phyloP scores from a whole-genome alignment of 2,113 vertebrate genomes.

The Geococcyx californianus region DNA sequence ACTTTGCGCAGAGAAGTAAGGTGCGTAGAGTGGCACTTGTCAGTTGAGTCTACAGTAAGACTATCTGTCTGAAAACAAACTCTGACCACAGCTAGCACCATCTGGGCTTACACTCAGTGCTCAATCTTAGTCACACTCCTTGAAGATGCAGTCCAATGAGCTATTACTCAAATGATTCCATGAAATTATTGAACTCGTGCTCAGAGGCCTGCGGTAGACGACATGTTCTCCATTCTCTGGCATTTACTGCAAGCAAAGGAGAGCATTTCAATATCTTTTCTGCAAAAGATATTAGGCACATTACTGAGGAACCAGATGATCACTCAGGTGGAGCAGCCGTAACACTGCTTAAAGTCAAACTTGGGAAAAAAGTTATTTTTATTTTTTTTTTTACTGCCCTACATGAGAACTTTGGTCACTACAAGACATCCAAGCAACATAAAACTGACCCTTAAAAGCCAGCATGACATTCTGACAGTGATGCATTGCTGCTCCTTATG shows the following conservation, averaged over 20 bases:
- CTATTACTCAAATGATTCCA: background rate
- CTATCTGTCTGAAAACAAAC: background rate
- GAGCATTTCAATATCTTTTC: background rate
- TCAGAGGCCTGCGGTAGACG: background rate
- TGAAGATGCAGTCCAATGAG: background rate
- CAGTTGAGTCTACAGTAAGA: background rate
- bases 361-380: too few species aligned
- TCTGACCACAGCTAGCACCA: background rate
- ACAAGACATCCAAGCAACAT: background rate
- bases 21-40: background rate
- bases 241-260: background rate
- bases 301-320: background rate
- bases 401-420: background rate
- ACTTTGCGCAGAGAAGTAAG: background rate
- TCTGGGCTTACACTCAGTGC: background rate
- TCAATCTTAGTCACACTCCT: background rate
- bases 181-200: background rate
- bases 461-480: conserved; percentile 37
- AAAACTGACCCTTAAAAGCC: conserved; percentile 5
- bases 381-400: background rate
- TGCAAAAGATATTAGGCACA: background rate
- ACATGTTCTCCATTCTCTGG: background rate
- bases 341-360: background rate
- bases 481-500: conserved; percentile 29
- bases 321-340: background rate